Percentiles rank a stretch among this genome's conserved stretches.
Conservation (phyloP, 1,140 invertebrate species). For the Neuroterus valhalla region DNA sequence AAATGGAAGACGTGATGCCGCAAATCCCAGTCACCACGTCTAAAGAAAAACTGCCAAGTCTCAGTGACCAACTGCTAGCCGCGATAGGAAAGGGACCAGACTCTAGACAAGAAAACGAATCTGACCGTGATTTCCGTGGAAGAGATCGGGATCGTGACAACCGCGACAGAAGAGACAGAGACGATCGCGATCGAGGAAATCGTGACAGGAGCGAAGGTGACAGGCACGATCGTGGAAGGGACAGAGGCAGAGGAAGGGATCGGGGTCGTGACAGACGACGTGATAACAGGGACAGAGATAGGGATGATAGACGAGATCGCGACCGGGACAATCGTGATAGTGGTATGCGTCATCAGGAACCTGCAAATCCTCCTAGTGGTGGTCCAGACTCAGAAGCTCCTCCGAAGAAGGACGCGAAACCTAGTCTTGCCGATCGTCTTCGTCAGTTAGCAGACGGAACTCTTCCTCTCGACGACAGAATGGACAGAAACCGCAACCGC, state of each 20-base stretch:
- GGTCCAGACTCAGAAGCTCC: not conserved
- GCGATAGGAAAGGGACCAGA: conserved; percentile 68
- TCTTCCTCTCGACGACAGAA: conserved; percentile 68
- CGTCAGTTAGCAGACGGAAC: conserved; percentile 72
- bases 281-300: conserved; percentile 64
- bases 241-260: conserved; percentile 62
- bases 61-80: conserved; percentile 68
- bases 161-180: conserved; percentile 54
- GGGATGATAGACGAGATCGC: conserved; percentile 62
- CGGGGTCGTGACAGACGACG: conserved; percentile 68
- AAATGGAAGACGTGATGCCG: conserved; percentile 78
- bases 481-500: conserved; percentile 63
- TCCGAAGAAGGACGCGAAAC: conserved; percentile 66
- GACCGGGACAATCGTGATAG: conserved; percentile 50
- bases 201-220: conserved; percentile 63
- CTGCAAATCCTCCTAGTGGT: conserved; percentile 24
- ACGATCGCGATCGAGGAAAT: conserved; percentile 53
- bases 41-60: conserved; percentile 53
- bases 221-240: conserved; percentile 58
- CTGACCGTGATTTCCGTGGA: conserved; percentile 41
- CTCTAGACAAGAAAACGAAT: conserved; percentile 50
- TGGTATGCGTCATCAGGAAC: conserved; percentile 56
- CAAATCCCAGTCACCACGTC: conserved; percentile 50
- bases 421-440: conserved; percentile 70
- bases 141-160: conserved; percentile 67